phyloP scores from a whole-genome alignment of 2,888 invertebrate genomes.

The Caenorhabditis angaria region DNA sequence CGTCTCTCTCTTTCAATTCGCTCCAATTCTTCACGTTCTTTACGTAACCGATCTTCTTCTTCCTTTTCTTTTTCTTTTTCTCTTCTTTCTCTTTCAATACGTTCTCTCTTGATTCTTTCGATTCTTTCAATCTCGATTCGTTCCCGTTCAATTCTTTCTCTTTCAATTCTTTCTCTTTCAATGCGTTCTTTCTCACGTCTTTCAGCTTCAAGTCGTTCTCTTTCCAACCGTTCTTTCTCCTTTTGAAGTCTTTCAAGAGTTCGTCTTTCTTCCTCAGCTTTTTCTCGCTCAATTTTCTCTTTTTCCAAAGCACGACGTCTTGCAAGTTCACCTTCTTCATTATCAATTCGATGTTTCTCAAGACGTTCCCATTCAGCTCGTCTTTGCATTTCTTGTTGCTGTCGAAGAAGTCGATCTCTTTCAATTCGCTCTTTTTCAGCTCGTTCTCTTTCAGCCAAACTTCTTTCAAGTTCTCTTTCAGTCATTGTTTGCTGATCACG shows the following conservation, averaged over 20 bases:
- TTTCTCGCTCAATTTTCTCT: conserved; percentile 59
- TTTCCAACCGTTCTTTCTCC: conserved; percentile 58
- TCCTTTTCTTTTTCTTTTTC: conserved; percentile 57
- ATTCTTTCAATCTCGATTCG: conserved; percentile 57
- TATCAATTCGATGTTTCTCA: conserved; percentile 57
- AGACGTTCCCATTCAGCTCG: conserved; percentile 67
- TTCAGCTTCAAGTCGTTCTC: conserved; percentile 62
- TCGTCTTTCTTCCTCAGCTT: conserved; percentile 39
- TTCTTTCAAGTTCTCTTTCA: conserved; percentile 59
- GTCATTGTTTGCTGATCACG: conserved; percentile 59
- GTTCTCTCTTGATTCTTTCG: conserved; percentile 56
- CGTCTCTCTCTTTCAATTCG: conserved; percentile 62
- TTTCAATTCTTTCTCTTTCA: conserved; percentile 48
- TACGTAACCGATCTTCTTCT: conserved; percentile 45
- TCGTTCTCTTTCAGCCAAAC: conserved; percentile 56
- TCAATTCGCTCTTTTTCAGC: conserved; percentile 61
- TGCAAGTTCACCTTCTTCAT: conserved; percentile 57
- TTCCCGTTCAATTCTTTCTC: conserved; percentile 60
- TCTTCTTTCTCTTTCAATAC: conserved; percentile 64
- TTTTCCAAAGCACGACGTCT: conserved; percentile 47
- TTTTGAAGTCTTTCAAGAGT: conserved; percentile 46
- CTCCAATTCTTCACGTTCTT: conserved; percentile 48
- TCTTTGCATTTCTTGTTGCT: conserved; percentile 49
- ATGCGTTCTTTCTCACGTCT: conserved; percentile 54
- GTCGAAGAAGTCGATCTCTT: conserved; percentile 35